Base-by-base conservation (phyloP, 2,888 invertebrate genomes). In the Protophormia terraenovae region DNA sequence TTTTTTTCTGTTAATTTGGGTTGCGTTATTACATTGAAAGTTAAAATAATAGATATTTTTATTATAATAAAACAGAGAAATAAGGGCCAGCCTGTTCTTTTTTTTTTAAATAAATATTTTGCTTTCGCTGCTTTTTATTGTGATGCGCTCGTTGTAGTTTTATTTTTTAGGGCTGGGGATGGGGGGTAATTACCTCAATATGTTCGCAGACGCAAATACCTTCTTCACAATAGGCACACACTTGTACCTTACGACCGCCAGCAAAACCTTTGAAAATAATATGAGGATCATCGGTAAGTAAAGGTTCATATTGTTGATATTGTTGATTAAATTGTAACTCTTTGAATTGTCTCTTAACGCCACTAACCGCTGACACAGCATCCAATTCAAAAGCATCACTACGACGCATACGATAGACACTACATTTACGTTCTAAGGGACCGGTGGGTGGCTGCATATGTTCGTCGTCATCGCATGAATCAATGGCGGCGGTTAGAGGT, bases 141-240 rank as follows among this genome's bases (percentile, higher is more conserved):
- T 2, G n/a, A 1, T 16, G 16, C 16, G 0, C 12, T 41, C 76
- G 14, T 41, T 47, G 14, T 60, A 16, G 55, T 55, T 66, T 50
- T 83, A 62, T 66, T 55, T 47, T 64, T 45, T 8, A 27, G 19
- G 53, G 47, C 78, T 75, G 77, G 55, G 64, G 64, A 53, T 80
- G 60, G 27, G 69, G 55, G 22, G 73, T 85, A 86, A 87, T 92
- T 93, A 93, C 93, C 93, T 93, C 93, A 87, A 92, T 90, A 84
- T 93, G 93, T 83, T 93, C 93, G 87, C 93, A 93, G 73, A 92
- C 89, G 88, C 93, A 93, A 86, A 92, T 91, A 78, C 92, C 93
- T 87, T 92, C 91, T 89, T 93, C 93, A 87, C 92, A 93, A 88
- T 92, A 93, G 82, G 92, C 92, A 84, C 91, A 91, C 50, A 91